Evolutionary conservation across 2,888 invertebrate species (phyloP).

Genomic region (Synergus umbraculus): DNA sequence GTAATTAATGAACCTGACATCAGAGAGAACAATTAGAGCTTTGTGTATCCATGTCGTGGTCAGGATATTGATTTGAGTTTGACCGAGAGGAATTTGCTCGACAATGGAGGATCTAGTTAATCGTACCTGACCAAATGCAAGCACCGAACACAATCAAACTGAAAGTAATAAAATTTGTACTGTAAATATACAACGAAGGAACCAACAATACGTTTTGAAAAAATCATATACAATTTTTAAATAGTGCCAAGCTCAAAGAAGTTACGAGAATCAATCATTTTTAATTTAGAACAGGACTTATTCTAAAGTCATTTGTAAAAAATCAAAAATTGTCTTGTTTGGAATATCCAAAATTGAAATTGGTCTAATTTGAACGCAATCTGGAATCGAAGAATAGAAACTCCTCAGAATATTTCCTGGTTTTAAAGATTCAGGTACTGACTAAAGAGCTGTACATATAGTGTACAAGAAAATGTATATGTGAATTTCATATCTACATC

Average conservation of each 20-base stretch:
- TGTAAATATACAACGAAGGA: slow-evolving; percentile 34
- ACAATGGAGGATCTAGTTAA: slow-evolving; percentile 36
- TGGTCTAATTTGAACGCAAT: background rate
- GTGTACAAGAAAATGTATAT: slow-evolving; percentile 30
- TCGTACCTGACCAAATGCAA: slow-evolving; percentile 38
- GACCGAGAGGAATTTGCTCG: slow-evolving; percentile 14
- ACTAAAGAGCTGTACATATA: slow-evolving; percentile 4
- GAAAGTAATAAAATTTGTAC: slow-evolving; percentile 22
- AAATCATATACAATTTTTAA: background rate
- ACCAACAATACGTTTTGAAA: slow-evolving; percentile 19
- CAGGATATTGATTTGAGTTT: slow-evolving; percentile 23
- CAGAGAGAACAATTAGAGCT: background rate
- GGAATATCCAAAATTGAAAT: background rate
- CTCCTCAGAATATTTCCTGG: background rate
- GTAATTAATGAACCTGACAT: no score
- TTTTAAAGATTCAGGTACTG: background rate
- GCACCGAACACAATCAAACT: slow-evolving; percentile 27
- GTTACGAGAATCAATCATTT: background rate
- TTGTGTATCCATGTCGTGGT: slow-evolving; percentile 10
- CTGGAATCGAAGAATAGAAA: no score
- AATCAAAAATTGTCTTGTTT: no score
- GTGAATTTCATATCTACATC: slow-evolving; percentile 14
- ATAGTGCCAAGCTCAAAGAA: slow-evolving; percentile 36
- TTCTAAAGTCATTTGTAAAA: background rate
- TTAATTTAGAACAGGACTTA: background rate